These are phyloP conservation scores for Platycercus adscitus DNA, from an alignment of 2,113 vertebrate genomes.

Conservation along the genomic window DNA sequence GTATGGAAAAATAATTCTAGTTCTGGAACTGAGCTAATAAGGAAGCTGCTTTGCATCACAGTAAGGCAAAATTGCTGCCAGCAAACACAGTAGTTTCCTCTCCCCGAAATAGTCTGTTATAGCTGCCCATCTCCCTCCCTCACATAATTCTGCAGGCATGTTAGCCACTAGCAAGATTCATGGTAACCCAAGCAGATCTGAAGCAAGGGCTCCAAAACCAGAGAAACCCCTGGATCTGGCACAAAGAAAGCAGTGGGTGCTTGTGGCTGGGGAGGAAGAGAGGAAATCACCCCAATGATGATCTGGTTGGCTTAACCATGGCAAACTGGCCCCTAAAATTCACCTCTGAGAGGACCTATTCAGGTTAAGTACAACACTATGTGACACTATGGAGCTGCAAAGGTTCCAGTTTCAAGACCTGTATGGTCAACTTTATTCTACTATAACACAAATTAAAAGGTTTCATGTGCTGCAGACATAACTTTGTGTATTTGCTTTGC, in stretches of 20 bases:
- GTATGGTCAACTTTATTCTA: neutral
- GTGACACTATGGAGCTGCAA: neutral
- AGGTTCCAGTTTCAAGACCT: neutral
- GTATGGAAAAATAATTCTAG: neutral
- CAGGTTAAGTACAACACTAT: neutral
- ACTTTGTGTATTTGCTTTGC: neutral
- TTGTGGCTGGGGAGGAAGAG: neutral
- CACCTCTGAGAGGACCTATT: neutral
- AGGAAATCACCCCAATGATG: neutral
- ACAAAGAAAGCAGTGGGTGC: neutral
- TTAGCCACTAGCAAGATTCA: neutral
- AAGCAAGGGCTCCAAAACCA: neutral
- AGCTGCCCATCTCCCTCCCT: neutral
- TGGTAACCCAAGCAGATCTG: neutral
- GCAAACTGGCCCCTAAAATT: neutral
- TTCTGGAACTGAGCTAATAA: neutral
- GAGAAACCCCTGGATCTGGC: neutral
- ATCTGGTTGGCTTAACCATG: neutral
- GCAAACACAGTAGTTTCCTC: neutral
- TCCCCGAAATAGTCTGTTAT: rapidly evolving
- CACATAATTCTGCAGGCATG: rapidly evolving
- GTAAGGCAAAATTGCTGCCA: neutral
- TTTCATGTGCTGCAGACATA: rapidly evolving
- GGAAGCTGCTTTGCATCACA: neutral
- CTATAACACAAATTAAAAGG: neutral